phyloP scores from a whole-genome alignment of 2,888 invertebrate species.

The Hemithea aestivaria region DNA sequence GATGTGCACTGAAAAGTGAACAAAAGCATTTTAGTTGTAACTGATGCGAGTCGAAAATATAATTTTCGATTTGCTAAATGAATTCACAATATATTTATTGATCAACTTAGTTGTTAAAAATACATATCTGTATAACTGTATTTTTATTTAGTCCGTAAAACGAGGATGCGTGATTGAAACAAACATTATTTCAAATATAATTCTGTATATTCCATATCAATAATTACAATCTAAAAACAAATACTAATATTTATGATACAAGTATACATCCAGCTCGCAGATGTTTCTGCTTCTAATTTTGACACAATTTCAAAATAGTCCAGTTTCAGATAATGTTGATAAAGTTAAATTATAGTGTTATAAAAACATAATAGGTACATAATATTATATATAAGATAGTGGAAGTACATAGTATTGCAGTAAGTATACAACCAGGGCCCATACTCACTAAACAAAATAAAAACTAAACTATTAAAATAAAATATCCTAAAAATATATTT shows the following conservation, averaged over 20 bases:
- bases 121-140: no score
- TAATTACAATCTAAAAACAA: conserved; percentile 58
- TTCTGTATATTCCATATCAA: conserved; percentile 66
- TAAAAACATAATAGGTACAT: neutral
- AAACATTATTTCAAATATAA: conserved; percentile 53
- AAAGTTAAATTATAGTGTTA: neutral
- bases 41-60: no score
- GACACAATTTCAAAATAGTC: no score
- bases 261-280: conserved; percentile 26
- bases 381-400: neutral
- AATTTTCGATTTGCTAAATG: no score
- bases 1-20: neutral
- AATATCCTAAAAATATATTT: neutral
- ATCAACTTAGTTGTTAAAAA: no score
- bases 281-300: conserved; percentile 17
- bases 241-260: conserved; percentile 45
- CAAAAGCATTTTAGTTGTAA: no score
- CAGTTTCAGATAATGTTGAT: conserved; percentile 6
- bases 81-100: no score
- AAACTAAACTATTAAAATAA: conserved; percentile 22
- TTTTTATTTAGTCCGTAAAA: neutral
- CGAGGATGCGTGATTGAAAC: neutral
- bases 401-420: conserved; percentile 5
- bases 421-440: conserved; percentile 2
- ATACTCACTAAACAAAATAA: conserved; percentile 30